phyloP scores from a whole-genome alignment of 2,113 vertebrate genomes.

The Taurulus bubalis region DNA sequence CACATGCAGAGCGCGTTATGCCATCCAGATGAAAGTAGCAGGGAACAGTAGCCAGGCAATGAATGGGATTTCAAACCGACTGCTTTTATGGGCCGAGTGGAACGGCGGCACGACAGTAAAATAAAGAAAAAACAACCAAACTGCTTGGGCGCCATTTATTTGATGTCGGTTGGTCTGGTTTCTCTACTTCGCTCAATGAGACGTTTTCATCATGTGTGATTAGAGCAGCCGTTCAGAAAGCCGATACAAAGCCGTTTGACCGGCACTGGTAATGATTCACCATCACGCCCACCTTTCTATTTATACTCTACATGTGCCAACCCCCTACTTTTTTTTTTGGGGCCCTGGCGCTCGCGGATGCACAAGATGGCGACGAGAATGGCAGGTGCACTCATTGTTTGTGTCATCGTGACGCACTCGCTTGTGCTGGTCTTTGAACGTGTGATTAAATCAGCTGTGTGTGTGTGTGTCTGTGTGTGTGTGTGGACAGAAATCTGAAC shows the following conservation, averaged over 20 bases:
- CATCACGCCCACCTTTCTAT: neutral
- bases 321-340: too few species aligned
- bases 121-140: neutral
- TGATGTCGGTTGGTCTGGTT: neutral
- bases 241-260: neutral
- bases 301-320: neutral
- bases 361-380: neutral
- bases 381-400: slow-evolving; percentile 20
- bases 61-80: neutral
- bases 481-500: slow-evolving; percentile 14
- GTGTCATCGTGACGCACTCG: neutral
- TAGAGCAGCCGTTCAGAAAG: neutral
- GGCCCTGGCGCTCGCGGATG: neutral
- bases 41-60: too few species aligned
- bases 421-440: slow-evolving; percentile 3
- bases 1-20: neutral
- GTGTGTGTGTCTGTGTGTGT: too few species aligned
- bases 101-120: neutral
- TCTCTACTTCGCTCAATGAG: neutral
- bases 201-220: neutral
- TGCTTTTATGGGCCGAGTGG: neutral
- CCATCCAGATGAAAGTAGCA: neutral
- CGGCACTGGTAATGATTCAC: slow-evolving; percentile 8
- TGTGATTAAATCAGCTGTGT: slow-evolving; percentile 32
- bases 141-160: neutral